Base-by-base conservation (phyloP, 2,113 vertebrate genomes). In the Eulacestoma nigropectus region DNA sequence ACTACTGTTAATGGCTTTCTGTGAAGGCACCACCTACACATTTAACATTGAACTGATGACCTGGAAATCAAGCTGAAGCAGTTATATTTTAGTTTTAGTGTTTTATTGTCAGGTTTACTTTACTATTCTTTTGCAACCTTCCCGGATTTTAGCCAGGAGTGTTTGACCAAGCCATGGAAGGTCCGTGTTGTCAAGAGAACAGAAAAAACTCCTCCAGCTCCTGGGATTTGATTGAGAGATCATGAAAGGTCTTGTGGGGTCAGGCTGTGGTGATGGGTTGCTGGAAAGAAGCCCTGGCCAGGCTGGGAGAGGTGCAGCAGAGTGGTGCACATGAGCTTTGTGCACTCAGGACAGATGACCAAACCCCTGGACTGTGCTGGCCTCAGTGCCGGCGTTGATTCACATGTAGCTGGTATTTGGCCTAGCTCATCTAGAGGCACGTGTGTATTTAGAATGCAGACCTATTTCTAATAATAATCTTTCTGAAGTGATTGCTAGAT, bases 161-260 rank as follows among this genome's bases (percentile, higher is more conserved):
- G 50, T 97, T 99, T 96, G 97, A 98, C 73, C 98, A 98, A 87
- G 98, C 97, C 21, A 30, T 98, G 69, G 97, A 98, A 89, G 97
- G 13, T 94, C 77, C 60, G 87, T 46, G 78, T 98, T 68, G 59
- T 96, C 50, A 92, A 96, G 22, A 97, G 94, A 46, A 95, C 95
- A 53, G 98, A 98, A 78, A 98, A 98, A 87, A 96, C 7, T 11
- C 22, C 98, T 87, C 96, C 93, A 94, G 98, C 68, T 89, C 97
- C 82, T 99, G 98, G 98, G 98, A 98, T 73, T 90, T 99, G 97
- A 97, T 97, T 65, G 98, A 98, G 98, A 99, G 83, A 98, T 46
- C 2, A 3, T 10, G 98, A 98, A 95, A 21, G 42, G 64, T 23
- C 14, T 11, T 13, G 16, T 63, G 57, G 42, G 13, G 2, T 53